phyloP scores from a whole-genome alignment of 2,113 vertebrate genomes.

The Artemisiospiza belli region DNA sequence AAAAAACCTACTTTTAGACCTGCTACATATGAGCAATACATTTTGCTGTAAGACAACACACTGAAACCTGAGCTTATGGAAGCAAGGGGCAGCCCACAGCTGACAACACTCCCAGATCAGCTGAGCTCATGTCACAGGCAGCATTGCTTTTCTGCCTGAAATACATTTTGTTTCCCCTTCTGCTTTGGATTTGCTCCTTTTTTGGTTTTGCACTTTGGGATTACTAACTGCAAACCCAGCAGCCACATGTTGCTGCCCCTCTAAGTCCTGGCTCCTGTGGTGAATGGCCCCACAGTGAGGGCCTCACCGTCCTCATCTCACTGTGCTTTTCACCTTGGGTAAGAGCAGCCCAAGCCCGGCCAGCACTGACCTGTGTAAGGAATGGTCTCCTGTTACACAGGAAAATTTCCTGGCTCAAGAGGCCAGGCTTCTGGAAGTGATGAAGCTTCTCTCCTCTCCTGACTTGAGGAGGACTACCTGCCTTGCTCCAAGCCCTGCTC shows the following conservation, averaged over 20 bases:
- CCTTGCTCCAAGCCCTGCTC: background rate
- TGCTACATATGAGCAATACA: background rate
- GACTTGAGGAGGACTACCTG: background rate
- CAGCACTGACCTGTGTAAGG: background rate
- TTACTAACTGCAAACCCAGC: background rate
- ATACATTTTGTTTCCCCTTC: background rate
- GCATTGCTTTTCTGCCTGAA: background rate
- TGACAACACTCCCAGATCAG: background rate
- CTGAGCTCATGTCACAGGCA: background rate
- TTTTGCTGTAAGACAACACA: background rate
- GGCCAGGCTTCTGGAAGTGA: background rate
- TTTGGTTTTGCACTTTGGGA: background rate
- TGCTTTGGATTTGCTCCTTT: background rate
- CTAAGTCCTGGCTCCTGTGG: background rate
- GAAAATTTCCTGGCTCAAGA: background rate
- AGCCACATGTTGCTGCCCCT: background rate
- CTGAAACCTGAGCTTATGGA: background rate
- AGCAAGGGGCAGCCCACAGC: background rate
- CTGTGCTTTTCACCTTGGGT: background rate
- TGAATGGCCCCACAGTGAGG: accelerated
- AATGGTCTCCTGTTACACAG: accelerated
- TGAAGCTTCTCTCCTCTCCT: background rate
- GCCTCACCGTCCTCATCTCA: background rate
- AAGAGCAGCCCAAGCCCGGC: background rate
- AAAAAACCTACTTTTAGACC: background rate